These are phyloP conservation scores for Eonycteris spelaea DNA, from an alignment of 2,113 vertebrate genomes.

Conservation along the genomic window DNA sequence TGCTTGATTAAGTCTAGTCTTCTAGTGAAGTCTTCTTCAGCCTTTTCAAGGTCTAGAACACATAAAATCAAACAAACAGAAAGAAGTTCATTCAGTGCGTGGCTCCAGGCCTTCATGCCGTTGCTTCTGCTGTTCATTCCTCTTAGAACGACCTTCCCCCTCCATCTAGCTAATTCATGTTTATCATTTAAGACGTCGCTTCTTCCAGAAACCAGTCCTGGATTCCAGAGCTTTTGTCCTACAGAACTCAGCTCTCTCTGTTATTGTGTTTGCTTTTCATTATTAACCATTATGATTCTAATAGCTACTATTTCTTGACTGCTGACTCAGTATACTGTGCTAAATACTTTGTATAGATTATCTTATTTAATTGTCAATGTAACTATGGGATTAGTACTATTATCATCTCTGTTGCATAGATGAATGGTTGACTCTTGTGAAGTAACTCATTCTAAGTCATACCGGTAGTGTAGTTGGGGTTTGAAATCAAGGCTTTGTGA, in stretches of 20 bases:
- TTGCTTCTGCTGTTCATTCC: not conserved
- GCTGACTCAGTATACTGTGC: not conserved
- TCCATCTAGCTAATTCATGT: not conserved
- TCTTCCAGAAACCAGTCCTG: not conserved
- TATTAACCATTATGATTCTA: not conserved
- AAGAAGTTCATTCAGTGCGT: not conserved
- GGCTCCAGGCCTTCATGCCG: rapidly evolving
- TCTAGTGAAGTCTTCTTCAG: not conserved
- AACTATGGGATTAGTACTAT: not conserved
- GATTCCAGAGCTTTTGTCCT: not conserved
- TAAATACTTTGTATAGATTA: not conserved
- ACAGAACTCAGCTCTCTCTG: not conserved
- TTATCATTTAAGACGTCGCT: not conserved
- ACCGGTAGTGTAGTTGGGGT: not conserved
- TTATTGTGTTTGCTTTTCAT: not conserved
- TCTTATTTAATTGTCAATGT: not conserved
- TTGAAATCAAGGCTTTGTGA: not conserved
- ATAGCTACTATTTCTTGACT: not conserved
- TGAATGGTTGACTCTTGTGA: not conserved
- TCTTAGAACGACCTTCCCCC: not conserved
- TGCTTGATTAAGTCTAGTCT: no score
- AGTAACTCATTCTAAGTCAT: not conserved
- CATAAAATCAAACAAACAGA: not conserved
- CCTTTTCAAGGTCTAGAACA: not conserved
- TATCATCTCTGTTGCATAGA: not conserved